These are phyloP conservation scores for Cancer borealis DNA, from an alignment of 2,888 invertebrate species.

Conservation along the genomic window DNA sequence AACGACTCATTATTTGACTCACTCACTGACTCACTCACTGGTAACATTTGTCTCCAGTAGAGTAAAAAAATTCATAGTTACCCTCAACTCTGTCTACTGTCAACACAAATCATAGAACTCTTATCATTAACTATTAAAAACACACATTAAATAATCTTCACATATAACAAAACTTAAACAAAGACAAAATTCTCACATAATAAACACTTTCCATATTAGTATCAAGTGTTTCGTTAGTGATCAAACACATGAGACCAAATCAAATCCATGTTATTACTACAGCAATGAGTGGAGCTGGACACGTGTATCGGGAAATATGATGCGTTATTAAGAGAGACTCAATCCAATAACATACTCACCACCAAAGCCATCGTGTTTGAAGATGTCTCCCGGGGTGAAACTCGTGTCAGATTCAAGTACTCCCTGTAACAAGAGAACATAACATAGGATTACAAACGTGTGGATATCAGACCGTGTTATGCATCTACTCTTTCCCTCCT, in stretches of 20 bases:
- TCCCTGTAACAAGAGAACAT: conserved; percentile 64
- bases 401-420: conserved; percentile 74
- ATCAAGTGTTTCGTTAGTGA: too few species aligned
- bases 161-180: too few species aligned
- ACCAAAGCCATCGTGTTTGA: conserved; percentile 77
- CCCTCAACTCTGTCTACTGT: too few species aligned
- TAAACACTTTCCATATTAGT: too few species aligned
- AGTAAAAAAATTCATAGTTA: too few species aligned
- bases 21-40: background rate
- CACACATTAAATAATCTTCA: background rate
- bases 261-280: background rate
- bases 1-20: background rate
- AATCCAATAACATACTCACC: conserved; percentile 63
- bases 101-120: too few species aligned
- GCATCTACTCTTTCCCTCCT: background rate
- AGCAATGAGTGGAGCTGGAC: background rate
- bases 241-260: background rate
- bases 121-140: background rate
- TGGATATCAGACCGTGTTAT: background rate
- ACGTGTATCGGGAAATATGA: background rate
- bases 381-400: conserved; percentile 75
- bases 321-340: background rate
- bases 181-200: too few species aligned
- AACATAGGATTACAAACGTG: conserved; percentile 1
- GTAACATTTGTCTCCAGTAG: too few species aligned